These are phyloP conservation scores for Xerus rutilus DNA, from an alignment of 2,797 vertebrate genomes.

Conservation along the genomic window DNA sequence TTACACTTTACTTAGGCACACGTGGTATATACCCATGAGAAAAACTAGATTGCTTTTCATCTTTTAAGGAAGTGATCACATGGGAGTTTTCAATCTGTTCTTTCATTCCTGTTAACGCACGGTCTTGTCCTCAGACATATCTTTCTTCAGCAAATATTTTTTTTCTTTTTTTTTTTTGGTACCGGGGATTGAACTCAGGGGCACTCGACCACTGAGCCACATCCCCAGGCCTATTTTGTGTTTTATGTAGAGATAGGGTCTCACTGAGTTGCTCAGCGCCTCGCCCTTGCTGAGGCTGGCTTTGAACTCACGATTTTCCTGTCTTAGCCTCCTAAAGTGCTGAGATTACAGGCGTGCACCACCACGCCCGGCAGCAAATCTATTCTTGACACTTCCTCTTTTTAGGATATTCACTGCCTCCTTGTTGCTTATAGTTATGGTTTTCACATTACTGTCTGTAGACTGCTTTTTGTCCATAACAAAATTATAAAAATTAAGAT, in stretches of 20 bases:
- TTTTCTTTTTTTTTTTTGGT: too few species aligned
- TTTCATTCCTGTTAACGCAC: neutral
- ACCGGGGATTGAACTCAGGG: too few species aligned
- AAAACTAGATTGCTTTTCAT: neutral
- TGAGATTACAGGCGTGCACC: too few species aligned
- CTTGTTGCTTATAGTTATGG: neutral
- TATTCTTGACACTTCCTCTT: neutral
- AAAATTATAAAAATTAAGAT: neutral
- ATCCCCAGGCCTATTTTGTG: too few species aligned
- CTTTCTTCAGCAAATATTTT: neutral
- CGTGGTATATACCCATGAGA: neutral
- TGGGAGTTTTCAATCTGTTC: neutral
- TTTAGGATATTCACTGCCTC: neutral
- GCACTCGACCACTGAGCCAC: too few species aligned
- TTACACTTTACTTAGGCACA: neutral
- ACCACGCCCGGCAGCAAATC: neutral
- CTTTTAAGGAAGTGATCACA: neutral
- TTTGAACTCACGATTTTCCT: too few species aligned
- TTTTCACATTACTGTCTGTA: neutral
- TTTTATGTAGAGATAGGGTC: too few species aligned
- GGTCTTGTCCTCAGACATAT: neutral
- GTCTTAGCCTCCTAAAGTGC: too few species aligned
- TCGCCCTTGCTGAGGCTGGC: too few species aligned
- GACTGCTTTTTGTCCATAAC: neutral
- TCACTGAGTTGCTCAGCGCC: too few species aligned